Evolutionary conservation across 2,113 vertebrate species (phyloP).

Genomic region (Centropus unirufus): DNA sequence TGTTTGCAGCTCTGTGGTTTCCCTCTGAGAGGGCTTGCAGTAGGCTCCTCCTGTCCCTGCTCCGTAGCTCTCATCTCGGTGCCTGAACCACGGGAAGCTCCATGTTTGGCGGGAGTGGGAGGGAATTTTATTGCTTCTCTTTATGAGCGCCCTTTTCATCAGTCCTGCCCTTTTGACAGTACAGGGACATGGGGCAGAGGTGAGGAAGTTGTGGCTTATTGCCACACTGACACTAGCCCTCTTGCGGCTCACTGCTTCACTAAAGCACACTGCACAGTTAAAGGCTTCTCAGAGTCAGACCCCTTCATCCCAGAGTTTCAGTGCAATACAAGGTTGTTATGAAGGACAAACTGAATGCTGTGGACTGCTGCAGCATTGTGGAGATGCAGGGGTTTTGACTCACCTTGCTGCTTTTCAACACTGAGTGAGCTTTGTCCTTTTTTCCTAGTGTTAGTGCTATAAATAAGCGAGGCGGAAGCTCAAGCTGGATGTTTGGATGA

Average conservation of each 20-base stretch:
- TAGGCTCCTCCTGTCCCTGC: not conserved
- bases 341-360: not conserved
- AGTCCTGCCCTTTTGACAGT: not conserved
- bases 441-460: not conserved
- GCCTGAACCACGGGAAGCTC: not conserved
- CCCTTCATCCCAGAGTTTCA: not conserved
- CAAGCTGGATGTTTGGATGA: not conserved
- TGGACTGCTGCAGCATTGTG: not conserved
- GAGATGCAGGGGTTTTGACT: not conserved
- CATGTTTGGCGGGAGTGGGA: not conserved
- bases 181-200: not conserved
- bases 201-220: not conserved
- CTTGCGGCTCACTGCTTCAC: not conserved
- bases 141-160: not conserved
- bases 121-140: not conserved
- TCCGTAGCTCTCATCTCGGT: not conserved
- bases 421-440: not conserved
- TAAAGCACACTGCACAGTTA: not conserved
- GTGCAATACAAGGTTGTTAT: not conserved
- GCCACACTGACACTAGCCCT: not conserved
- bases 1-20: fast-evolving
- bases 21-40: not conserved
- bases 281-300: not conserved
- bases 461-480: constrained; percentile 5
- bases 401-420: not conserved